Evolutionary conservation across 2,113 vertebrate genomes (phyloP), one percentile per base, ranked within the genome.

Genomic region (Pteruthius melanotis): DNA sequence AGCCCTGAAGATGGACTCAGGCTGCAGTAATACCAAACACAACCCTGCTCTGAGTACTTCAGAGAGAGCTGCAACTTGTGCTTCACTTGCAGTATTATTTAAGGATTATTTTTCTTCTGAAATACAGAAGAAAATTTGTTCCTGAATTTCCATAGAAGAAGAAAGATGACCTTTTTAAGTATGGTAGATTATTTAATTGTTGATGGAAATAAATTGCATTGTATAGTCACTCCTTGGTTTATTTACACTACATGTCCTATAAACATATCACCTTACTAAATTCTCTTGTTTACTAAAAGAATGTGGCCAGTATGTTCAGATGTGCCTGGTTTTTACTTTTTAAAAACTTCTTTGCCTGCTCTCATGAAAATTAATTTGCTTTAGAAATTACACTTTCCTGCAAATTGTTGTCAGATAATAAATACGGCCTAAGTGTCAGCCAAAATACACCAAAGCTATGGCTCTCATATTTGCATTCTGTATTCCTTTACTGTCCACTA

Each of bases 341-440:
- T 90, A 65, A 40, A 90, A 89, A 44, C 7, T 33, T 83, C 68
- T 81, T 88, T 92, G 49, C 60, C 78, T 92, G 27, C 35, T 81
- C 45, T 81, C 83, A 61, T 54, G 83, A 69, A 54, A 95, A 90
- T 88, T 93, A 26, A 91, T 95, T 96, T 96, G 69, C 94, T 96
- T 93, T 89, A 91, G 88, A 95, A 96, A 93, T 92, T 77, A 71
- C 56, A 84, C 70, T 91, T 95, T 35, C 44, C n/a, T 86, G 72
- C 69, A 88, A 90, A 79, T 15, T 40, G 50, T 84, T 94, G 76
- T 59, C 92, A 95, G 72, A 89, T 93, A 91, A 90, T 92, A 94
- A 96, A 95, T 95, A 79, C 33, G 77, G 27, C 39, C 85, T 61
- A 90, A 91, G 37, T 83, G 83, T 92, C 90, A 96, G 78, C 54